These are phyloP conservation scores for Actenoides lindsayi DNA, from an alignment of 2,113 vertebrate species.

Conservation along the genomic window DNA sequence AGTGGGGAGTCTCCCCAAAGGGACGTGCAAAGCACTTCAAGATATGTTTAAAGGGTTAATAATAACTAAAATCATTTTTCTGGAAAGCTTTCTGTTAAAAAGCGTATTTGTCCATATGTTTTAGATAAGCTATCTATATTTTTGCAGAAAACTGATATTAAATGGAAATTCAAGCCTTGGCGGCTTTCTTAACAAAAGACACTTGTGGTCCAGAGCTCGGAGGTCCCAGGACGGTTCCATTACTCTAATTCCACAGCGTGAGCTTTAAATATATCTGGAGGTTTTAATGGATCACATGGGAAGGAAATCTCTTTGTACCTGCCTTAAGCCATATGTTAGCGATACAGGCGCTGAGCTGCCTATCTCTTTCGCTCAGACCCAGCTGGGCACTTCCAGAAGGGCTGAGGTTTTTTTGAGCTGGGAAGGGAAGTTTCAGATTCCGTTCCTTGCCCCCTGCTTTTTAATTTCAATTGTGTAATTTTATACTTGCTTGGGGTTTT, in stretches of 20 bases:
- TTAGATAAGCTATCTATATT: slow-evolving; percentile 35
- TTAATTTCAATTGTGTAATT: not conserved
- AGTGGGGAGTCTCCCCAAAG: not conserved
- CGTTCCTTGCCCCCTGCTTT: not conserved
- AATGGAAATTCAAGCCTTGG: slow-evolving; percentile 38
- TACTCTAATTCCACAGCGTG: slow-evolving; percentile 31
- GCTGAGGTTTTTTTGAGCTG: not conserved
- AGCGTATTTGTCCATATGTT: slow-evolving; percentile 39
- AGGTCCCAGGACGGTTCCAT: slow-evolving; percentile 28
- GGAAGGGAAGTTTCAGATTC: slow-evolving; percentile 6
- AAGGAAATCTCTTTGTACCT: slow-evolving; percentile 50
- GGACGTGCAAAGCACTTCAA: not conserved
- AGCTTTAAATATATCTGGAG: slow-evolving; percentile 16
- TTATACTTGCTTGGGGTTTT: not conserved
- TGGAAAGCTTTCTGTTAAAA: not conserved
- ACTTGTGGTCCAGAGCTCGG: not conserved
- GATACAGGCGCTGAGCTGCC: slow-evolving; percentile 34
- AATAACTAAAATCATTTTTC: not conserved
- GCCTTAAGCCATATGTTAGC: slow-evolving; percentile 43
- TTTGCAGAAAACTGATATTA: slow-evolving; percentile 24
- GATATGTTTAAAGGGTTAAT: not conserved
- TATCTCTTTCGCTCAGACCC: slow-evolving; percentile 8
- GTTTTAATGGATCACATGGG: slow-evolving; percentile 46
- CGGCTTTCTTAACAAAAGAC: slow-evolving; percentile 38
- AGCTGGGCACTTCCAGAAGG: slow-evolving; percentile 10